Conservation (phyloP, 2,113 vertebrate genomes). For the Girardinichthys multiradiatus region DNA sequence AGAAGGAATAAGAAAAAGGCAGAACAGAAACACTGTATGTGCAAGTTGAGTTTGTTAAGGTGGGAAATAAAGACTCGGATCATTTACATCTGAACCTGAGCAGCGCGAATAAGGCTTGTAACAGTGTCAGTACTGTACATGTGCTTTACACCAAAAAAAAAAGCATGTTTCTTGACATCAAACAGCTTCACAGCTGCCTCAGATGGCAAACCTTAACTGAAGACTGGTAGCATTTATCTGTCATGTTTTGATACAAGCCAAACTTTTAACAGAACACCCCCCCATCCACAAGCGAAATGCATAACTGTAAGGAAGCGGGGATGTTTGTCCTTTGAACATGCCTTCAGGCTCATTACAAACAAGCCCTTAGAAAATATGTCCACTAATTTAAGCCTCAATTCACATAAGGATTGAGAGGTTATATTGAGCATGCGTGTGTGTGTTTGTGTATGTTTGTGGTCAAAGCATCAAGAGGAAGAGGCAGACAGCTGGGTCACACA, state of each 20-base stretch:
- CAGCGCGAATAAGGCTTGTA: slow-evolving; percentile 1
- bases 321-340: slow-evolving; percentile 48
- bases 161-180: neutral
- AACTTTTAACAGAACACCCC: no score
- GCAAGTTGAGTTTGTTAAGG: slow-evolving; percentile 7
- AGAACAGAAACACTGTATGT: slow-evolving; percentile 15
- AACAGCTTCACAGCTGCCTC: no score
- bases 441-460: slow-evolving; percentile 23
- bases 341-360: slow-evolving; percentile 52
- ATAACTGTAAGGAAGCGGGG: slow-evolving; percentile 22
- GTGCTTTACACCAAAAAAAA: neutral
- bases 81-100: slow-evolving; percentile 12
- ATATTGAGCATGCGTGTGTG: slow-evolving; percentile 12
- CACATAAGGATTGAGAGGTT: slow-evolving; percentile 34
- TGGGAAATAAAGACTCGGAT: slow-evolving; percentile 19
- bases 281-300: neutral
- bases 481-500: slow-evolving; percentile 69
- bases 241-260: neutral
- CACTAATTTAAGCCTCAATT: slow-evolving; percentile 51
- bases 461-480: slow-evolving; percentile 24
- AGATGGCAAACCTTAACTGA: neutral
- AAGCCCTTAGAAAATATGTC: slow-evolving; percentile 43
- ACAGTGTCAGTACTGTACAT: neutral
- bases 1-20: slow-evolving; percentile 3
- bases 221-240: neutral